phyloP scores from a whole-genome alignment of 53 echinoderm and acorn worm genomes.

The Echinarachnius parma region DNA sequence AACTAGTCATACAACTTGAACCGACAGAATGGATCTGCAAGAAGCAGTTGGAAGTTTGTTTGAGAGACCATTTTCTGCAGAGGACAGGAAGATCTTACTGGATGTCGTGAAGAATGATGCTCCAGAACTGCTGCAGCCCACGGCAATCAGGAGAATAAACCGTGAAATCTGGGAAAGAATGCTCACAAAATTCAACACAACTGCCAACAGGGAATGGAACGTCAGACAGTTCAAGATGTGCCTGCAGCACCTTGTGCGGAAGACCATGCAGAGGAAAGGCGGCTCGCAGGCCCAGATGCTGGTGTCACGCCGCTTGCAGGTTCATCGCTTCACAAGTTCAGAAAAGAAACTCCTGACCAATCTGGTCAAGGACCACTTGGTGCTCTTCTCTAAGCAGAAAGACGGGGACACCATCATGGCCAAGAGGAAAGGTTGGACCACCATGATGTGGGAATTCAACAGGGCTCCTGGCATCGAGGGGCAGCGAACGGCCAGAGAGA shows the following conservation, averaged over 20 bases:
- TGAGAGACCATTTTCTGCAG: no score
- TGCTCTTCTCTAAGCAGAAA: constrained; percentile 23
- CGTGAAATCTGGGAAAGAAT: constrained; percentile 22
- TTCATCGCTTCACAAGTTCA: constrained; percentile 4
- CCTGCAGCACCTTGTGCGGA: constrained; percentile 31
- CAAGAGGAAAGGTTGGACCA: constrained; percentile 27
- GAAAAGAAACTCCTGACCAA: constrained; percentile 15
- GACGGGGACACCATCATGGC: constrained; percentile 13
- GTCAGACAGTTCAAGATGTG: constrained; percentile 9
- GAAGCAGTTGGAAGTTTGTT: no score
- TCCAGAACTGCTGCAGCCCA: constrained; percentile 33
- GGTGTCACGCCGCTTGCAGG: not conserved
- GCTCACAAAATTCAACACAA: constrained; percentile 4
- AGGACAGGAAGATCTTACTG: constrained; percentile 12
- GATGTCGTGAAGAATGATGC: constrained; percentile 27
- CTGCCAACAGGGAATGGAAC: not conserved
- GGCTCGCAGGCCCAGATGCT: not conserved
- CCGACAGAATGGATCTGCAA: no score
- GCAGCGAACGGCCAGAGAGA: constrained; percentile 22
- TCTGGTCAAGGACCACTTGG: constrained; percentile 7
- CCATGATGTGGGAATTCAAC: constrained; percentile 32
- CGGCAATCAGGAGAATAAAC: not conserved
- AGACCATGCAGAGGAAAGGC: constrained; percentile 16
- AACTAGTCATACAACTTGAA: no score
- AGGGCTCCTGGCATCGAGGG: constrained; percentile 3